A percentile compares a stretch with the other conserved stretches of the same genome.
These are phyloP conservation scores for Clytia hemisphaerica DNA, from an alignment of 30 jellyfish, hydroid and myxozoan genomes.

Conservation along the genomic window DNA sequence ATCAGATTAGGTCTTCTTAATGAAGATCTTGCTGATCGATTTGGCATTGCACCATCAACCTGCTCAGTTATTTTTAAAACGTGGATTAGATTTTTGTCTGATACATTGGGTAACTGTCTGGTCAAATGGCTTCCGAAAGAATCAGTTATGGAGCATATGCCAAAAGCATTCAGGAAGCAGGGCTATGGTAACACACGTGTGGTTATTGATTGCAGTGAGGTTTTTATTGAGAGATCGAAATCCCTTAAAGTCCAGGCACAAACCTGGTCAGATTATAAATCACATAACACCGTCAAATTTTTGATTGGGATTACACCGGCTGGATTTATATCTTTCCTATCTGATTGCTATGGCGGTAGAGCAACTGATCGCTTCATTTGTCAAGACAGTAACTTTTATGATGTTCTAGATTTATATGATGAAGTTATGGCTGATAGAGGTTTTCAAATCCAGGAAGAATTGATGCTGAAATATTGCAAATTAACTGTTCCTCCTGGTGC, in stretches of 20 bases:
- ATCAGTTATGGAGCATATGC: neutral
- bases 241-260: slow-evolving; percentile 39
- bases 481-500: slow-evolving; percentile 75
- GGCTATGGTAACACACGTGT: slow-evolving; percentile 21
- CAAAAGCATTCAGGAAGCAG: slow-evolving; percentile 16
- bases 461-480: slow-evolving; percentile 25
- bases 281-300: slow-evolving; percentile 44
- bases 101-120: slow-evolving; percentile 31
- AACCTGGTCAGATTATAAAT: slow-evolving; percentile 55
- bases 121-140: slow-evolving; percentile 51
- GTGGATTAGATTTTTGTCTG: slow-evolving; percentile 24
- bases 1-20: slow-evolving; percentile 45
- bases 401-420: slow-evolving; percentile 6
- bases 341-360: slow-evolving; percentile 62
- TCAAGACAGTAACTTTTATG: slow-evolving; percentile 31
- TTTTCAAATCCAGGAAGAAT: slow-evolving; percentile 42
- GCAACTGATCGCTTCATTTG: slow-evolving; percentile 37
- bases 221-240: slow-evolving; percentile 41
- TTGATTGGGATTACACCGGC: slow-evolving; percentile 38
- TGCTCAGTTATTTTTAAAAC: slow-evolving; percentile 44
- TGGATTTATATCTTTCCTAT: slow-evolving; percentile 31
- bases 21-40: slow-evolving; percentile 42
- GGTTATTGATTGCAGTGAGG: slow-evolving; percentile 40
- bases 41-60: slow-evolving; percentile 21
- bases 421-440: slow-evolving; percentile 64